phyloP scores from a whole-genome alignment of 1,140 invertebrate species.

The Uloborus diversus region DNA sequence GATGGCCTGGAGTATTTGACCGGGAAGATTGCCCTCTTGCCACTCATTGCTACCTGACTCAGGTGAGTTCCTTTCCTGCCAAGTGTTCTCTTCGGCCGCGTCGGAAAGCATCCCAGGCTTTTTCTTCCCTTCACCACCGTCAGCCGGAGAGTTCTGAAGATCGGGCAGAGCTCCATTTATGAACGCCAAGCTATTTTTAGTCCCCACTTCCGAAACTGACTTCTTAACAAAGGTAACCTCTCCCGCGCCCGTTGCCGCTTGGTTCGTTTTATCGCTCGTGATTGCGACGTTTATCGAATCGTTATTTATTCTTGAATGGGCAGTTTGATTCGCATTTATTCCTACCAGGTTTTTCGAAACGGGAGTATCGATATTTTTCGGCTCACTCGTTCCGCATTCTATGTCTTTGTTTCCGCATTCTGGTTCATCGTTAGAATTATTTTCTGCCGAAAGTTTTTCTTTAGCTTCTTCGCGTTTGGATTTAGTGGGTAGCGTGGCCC shows the following conservation, averaged over 20 bases:
- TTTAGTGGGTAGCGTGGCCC: no score
- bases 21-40: neutral
- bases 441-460: no score
- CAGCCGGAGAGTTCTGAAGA: conserved; percentile 2
- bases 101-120: neutral
- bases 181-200: conserved; percentile 29
- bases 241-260: neutral
- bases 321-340: neutral
- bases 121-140: neutral
- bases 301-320: neutral
- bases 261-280: conserved; percentile 29
- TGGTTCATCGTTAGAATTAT: no score
- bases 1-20: conserved; percentile 43
- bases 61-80: neutral
- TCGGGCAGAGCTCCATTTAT: neutral
- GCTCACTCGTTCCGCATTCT: neutral
- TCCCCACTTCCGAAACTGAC: neutral
- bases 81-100: neutral
- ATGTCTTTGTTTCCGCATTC: neutral
- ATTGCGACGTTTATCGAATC: conserved; percentile 29
- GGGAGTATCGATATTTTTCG: neutral
- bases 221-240: conserved; percentile 3
- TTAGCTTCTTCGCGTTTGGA: no score
- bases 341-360: neutral
- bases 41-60: conserved; percentile 18